Evolutionary conservation across 2,797 vertebrate species (phyloP), one percentile per base, ranked within the genome.

Genomic region (Caiman crocodilus): DNA sequence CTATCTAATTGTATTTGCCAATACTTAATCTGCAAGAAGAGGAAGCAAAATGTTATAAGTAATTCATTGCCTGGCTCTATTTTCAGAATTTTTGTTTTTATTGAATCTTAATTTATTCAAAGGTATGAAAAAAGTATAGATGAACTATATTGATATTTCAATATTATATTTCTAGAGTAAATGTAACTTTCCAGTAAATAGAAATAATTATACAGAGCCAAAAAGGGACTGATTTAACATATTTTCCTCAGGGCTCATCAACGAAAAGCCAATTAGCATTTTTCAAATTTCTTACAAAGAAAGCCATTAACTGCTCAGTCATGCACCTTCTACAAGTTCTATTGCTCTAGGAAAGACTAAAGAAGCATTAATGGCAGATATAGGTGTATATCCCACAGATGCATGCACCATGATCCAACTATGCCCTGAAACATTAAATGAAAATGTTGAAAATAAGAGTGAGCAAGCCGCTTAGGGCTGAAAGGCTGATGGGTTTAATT

Each of bases 1-100:
- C 99, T 98, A 93, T 99, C 99, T 98, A 99, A 98, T 97, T 99
- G 99, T 97, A 98, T 98, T 98, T 99, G 99, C 99, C 99, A 99
- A 98, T 99, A 99, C 97, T 99, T 99, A 98, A 99, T 99, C 99
- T 99, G 98, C 93, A 99, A 98, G 94, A 95, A 98, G 83, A 13
- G 25, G 94, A 94, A 78, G 85, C 56, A 77, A 88, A 87, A 13
- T 87, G 86, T 82, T 77, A 84, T 84, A 73, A 94, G 84, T 69
- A 95, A 92, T 90, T 80, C 50, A 85, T 82, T 94, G 28, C 59
- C 76, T 73, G 64, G 82, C 6, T 84, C 15, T 56, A 76, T 85
- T 92, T 84, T 77, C 69, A 25, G 81, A 88, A 64, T n/a, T 75
- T 93, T 95, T 94, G 84, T 25, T 94, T 25, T 90, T 94, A 92